A percentile compares a stretch with the other conserved stretches of the same genome.
Evolutionary conservation across 2,888 invertebrate species (phyloP).

Genomic region (Vanessa cardui): DNA sequence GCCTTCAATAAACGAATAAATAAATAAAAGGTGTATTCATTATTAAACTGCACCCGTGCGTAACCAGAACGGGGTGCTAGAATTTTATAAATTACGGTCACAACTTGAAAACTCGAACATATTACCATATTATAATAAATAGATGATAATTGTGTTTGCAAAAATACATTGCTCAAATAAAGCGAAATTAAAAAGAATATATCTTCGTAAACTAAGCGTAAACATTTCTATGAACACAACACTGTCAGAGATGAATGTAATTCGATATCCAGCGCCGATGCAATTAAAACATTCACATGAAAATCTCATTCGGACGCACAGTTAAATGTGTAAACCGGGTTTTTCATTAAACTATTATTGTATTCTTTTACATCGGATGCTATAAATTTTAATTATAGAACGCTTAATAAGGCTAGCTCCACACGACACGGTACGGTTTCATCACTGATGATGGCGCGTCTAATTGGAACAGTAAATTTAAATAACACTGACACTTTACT

Average conservation of each 20-base stretch:
- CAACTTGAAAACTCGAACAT: too few relatives aligned
- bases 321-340: conserved; percentile 40
- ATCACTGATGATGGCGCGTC: conserved; percentile 78
- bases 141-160: too few relatives aligned
- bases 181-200: conserved; percentile 15
- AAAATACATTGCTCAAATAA: not conserved
- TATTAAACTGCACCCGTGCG: too few relatives aligned
- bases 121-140: too few relatives aligned
- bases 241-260: conserved; percentile 25
- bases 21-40: too few relatives aligned
- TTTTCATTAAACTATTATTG: conserved; percentile 46
- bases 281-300: conserved; percentile 33
- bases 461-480: conserved; percentile 82
- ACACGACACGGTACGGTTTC: conserved; percentile 72
- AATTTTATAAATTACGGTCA: too few relatives aligned
- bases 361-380: conserved; percentile 55
- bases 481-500: conserved; percentile 80
- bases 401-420: conserved; percentile 78
- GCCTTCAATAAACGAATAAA: too few relatives aligned
- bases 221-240: conserved; percentile 19
- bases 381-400: conserved; percentile 80
- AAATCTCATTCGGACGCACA: conserved; percentile 29
- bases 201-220: conserved; percentile 17
- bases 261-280: conserved; percentile 26
- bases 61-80: too few relatives aligned